These are phyloP conservation scores for Notodonta dromedarius DNA, from an alignment of 2,888 invertebrate genomes.

Conservation along the genomic window DNA sequence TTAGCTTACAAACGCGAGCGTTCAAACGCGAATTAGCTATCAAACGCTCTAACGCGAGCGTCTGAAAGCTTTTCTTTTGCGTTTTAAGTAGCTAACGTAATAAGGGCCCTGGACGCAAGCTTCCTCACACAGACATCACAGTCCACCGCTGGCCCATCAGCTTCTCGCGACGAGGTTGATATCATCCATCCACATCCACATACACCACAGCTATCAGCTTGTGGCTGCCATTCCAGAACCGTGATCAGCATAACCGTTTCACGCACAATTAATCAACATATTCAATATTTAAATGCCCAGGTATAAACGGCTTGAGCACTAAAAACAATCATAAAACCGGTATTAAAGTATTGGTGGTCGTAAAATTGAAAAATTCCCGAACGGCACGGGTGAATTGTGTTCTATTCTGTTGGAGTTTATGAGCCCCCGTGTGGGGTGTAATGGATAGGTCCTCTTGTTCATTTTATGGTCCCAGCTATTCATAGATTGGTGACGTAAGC, in stretches of 20 bases:
- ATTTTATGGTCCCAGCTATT: slow-evolving; percentile 13
- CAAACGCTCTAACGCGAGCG: no score
- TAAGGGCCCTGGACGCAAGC: no score
- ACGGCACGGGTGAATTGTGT: slow-evolving; percentile 27
- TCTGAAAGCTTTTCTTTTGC: no score
- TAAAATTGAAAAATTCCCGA: slow-evolving; percentile 57
- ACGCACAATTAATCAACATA: slow-evolving; percentile 46
- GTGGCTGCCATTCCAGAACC: no score
- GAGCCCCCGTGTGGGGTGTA: slow-evolving; percentile 16
- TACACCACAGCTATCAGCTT: no score
- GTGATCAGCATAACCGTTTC: slow-evolving; percentile 8
- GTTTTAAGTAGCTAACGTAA: no score
- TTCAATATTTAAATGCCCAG: slow-evolving; percentile 53
- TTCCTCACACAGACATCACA: no score
- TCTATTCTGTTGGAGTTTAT: slow-evolving; percentile 51
- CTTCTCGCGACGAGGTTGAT: no score
- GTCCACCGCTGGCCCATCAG: no score
- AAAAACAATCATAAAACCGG: slow-evolving; percentile 58
- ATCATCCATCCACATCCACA: no score
- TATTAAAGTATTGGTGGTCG: slow-evolving; percentile 52
- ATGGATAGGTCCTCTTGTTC: slow-evolving; percentile 21
- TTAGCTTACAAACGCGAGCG: no score
- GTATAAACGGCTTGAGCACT: slow-evolving; percentile 47
- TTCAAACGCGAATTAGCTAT: no score
- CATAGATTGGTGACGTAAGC: background rate